A percentile compares a stretch with the other conserved stretches of the same genome.
phyloP scores from a whole-genome alignment of 2,888 invertebrate genomes.

The Lepidonotus clava region DNA sequence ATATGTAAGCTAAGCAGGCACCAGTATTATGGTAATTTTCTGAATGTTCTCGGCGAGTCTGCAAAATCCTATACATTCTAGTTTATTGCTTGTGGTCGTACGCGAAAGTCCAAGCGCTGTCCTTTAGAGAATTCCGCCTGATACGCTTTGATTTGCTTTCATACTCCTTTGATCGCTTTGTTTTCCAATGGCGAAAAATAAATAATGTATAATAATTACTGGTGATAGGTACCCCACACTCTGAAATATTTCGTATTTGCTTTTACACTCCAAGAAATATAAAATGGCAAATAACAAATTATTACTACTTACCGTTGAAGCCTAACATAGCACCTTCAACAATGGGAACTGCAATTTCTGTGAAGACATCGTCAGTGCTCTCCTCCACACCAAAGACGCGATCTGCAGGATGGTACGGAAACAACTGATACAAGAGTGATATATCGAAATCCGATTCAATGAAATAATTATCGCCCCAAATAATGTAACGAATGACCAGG shows the following conservation, averaged over 20 bases:
- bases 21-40: too few species aligned
- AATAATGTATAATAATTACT: neutral
- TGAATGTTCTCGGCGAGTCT: too few species aligned
- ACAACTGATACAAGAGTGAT: neutral
- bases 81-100: too few species aligned
- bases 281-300: neutral
- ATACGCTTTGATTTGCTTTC: too few species aligned
- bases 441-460: neutral
- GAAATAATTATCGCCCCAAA: neutral
- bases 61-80: too few species aligned
- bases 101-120: too few species aligned
- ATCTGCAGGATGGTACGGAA: constrained; percentile 68
- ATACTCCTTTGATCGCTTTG: too few species aligned
- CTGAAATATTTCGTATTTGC: too few species aligned
- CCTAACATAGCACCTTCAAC: constrained; percentile 61
- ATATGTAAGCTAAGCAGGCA: too few species aligned
- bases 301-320: constrained; percentile 74
- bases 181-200: neutral
- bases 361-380: constrained; percentile 73
- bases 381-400: constrained; percentile 72
- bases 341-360: constrained; percentile 74
- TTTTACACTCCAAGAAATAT: neutral
- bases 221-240: neutral
- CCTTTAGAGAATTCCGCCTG: too few species aligned
- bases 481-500: neutral